Evolutionary conservation across 2,888 invertebrate genomes (phyloP).

Genomic region (Sinhomidia bicolor): DNA sequence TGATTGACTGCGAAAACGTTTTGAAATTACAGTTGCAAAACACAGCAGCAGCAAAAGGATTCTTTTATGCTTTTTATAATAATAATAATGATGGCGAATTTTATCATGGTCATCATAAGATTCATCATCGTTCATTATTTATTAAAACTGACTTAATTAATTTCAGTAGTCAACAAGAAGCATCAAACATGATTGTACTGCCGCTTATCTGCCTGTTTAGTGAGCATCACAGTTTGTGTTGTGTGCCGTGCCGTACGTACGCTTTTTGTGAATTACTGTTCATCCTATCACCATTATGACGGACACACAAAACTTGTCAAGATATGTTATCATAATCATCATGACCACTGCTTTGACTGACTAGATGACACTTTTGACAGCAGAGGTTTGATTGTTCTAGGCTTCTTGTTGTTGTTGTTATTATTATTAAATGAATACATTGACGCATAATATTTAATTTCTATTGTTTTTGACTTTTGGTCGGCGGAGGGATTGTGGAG

Average conservation of each 20-base stretch:
- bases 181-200: slow-evolving; percentile 12
- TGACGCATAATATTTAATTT: slow-evolving; percentile 22
- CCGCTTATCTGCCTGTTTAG: neutral
- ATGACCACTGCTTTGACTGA: slow-evolving; percentile 51
- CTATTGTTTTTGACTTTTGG: slow-evolving; percentile 51
- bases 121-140: slow-evolving; percentile 31
- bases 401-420: slow-evolving; percentile 13
- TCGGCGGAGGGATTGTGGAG: too few species aligned
- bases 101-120: slow-evolving; percentile 14
- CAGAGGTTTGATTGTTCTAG: slow-evolving; percentile 63
- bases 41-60: too few species aligned
- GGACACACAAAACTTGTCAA: slow-evolving; percentile 52
- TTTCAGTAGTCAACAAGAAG: slow-evolving; percentile 53
- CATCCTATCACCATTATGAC: slow-evolving; percentile 44
- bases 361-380: slow-evolving; percentile 69
- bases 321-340: slow-evolving; percentile 58
- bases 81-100: too few species aligned
- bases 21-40: too few species aligned
- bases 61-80: too few species aligned
- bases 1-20: neutral
- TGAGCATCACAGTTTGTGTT: too few species aligned
- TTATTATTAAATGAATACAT: slow-evolving; percentile 37
- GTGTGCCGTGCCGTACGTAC: too few species aligned
- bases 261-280: slow-evolving; percentile 36
- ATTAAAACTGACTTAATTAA: slow-evolving; percentile 70